Evolutionary conservation across 2,888 invertebrate genomes (phyloP).

Genomic region (Andrena trimmerana): DNA sequence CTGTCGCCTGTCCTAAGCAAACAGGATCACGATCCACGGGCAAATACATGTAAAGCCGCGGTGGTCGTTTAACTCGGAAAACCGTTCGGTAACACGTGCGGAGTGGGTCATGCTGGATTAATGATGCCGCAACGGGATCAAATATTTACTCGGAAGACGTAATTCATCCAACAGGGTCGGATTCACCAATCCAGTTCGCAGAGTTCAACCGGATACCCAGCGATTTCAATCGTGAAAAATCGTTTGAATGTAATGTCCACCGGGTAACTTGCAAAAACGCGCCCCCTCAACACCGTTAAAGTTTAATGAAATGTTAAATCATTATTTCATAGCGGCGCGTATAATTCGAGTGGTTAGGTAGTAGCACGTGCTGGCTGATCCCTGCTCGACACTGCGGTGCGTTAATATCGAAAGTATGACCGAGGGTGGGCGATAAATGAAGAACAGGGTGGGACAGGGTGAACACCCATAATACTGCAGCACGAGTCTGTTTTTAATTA

Average conservation of each 20-base stretch:
- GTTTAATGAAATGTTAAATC: slow-evolving; percentile 39
- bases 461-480: slow-evolving; percentile 17
- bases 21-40: slow-evolving; percentile 53
- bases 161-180: not conserved
- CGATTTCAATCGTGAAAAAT: not conserved
- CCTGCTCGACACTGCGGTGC: slow-evolving; percentile 26
- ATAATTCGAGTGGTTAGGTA: slow-evolving; percentile 41
- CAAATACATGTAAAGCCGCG: slow-evolving; percentile 51
- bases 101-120: slow-evolving; percentile 15
- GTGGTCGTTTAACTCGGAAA: slow-evolving; percentile 46
- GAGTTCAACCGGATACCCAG: no score
- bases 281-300: not conserved
- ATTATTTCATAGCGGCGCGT: slow-evolving; percentile 18
- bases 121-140: slow-evolving; percentile 11
- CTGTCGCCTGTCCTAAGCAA: slow-evolving; percentile 64
- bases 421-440: slow-evolving; percentile 52
- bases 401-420: slow-evolving; percentile 65
- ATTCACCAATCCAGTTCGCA: not conserved
- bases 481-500: slow-evolving; percentile 60
- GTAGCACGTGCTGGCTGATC: slow-evolving; percentile 46
- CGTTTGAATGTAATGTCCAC: not conserved
- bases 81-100: slow-evolving; percentile 58
- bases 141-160: slow-evolving; percentile 36
- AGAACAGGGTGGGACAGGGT: slow-evolving; percentile 18
- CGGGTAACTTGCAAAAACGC: not conserved